phyloP scores from a whole-genome alignment of 2,888 invertebrate species.

The Abrostola triplasia region DNA sequence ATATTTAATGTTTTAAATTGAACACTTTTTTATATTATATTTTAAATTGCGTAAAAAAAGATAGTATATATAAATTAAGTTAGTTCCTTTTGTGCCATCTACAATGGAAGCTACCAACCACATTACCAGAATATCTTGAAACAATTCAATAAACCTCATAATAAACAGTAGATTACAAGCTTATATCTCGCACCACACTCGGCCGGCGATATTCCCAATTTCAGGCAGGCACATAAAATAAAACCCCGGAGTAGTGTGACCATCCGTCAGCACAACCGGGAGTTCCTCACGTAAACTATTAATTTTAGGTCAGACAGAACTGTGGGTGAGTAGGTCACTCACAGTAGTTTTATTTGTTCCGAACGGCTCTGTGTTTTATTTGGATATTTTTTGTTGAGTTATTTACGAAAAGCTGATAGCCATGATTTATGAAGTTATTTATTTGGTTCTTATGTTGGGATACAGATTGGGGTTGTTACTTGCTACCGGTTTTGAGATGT shows the following conservation, averaged over 20 bases:
- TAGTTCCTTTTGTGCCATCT: too few species aligned
- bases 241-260: slow-evolving; percentile 28
- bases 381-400: slow-evolving; percentile 21
- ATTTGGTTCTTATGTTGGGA: background rate
- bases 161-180: slow-evolving; percentile 2
- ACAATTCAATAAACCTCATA: background rate
- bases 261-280: slow-evolving; percentile 35
- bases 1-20: too few species aligned
- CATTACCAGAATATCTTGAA: background rate
- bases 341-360: slow-evolving; percentile 39
- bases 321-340: slow-evolving; percentile 12
- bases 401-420: slow-evolving; percentile 6
- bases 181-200: slow-evolving; percentile 24
- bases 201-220: slow-evolving; percentile 57
- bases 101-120: background rate
- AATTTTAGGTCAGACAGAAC: slow-evolving; percentile 13
- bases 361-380: slow-evolving; percentile 42
- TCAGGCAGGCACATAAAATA: slow-evolving; percentile 59
- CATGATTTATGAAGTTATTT: slow-evolving; percentile 4
- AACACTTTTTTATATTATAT: too few species aligned
- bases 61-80: too few species aligned
- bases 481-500: background rate
- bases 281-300: slow-evolving; percentile 27
- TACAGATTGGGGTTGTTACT: slow-evolving; percentile 4
- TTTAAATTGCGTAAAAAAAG: too few species aligned